phyloP scores from a whole-genome alignment of 2,888 invertebrate genomes.

The Acronicta alni region DNA sequence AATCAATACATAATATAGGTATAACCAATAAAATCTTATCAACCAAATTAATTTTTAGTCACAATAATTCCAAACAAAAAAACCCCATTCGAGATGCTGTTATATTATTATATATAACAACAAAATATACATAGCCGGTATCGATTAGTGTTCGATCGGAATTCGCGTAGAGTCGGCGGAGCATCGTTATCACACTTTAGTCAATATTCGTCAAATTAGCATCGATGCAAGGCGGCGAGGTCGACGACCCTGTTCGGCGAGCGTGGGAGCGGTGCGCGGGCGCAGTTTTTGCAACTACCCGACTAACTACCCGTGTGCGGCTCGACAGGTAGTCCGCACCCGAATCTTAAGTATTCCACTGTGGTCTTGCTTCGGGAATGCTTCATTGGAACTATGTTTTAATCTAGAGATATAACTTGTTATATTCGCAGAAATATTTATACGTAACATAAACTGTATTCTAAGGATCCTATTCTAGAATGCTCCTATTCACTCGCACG shows the following conservation, averaged over 20 bases:
- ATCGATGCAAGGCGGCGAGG: conserved; percentile 77
- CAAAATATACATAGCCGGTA: conserved; percentile 38
- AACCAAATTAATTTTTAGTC: neutral
- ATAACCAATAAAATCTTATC: neutral
- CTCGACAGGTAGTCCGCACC: conserved; percentile 65
- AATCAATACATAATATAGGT: too few species aligned
- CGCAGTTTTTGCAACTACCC: conserved; percentile 80
- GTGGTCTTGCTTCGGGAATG: conserved; percentile 51
- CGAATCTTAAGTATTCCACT: conserved; percentile 62
- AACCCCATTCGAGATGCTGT: neutral
- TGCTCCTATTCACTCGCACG: neutral
- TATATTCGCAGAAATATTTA: conserved; percentile 1
- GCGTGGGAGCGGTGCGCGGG: conserved; percentile 78
- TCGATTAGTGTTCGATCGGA: conserved; percentile 50
- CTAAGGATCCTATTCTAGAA: neutral
- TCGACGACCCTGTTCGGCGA: conserved; percentile 74
- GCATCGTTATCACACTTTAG: conserved; percentile 60
- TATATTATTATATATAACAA: conserved; percentile 1
- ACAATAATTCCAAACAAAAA: conserved; percentile 10
- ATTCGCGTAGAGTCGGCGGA: conserved; percentile 53
- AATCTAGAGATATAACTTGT: conserved; percentile 14
- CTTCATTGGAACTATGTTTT: conserved; percentile 45
- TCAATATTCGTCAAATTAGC: conserved; percentile 82
- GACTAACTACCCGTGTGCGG: conserved; percentile 57
- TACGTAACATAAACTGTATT: neutral